A percentile compares a stretch with the other conserved stretches of the same genome.
Conservation (phyloP, 2,113 vertebrate species). For the Hemiprocne comata region DNA sequence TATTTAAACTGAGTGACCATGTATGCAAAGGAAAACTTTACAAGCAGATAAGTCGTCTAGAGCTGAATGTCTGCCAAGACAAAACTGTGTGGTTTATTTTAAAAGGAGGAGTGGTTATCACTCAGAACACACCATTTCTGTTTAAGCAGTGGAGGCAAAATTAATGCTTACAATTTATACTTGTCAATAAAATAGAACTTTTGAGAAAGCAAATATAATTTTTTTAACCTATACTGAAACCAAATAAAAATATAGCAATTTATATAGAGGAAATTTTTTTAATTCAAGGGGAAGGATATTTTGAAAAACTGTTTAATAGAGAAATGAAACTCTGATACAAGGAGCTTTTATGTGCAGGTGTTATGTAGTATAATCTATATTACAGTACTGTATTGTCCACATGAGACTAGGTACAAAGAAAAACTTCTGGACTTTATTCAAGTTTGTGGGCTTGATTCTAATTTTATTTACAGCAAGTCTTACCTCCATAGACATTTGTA, state of each 20-base stretch:
- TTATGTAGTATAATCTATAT: not conserved
- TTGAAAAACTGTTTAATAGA: not conserved
- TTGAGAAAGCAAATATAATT: not conserved
- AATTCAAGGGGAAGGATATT: not conserved
- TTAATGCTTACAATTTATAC: not conserved
- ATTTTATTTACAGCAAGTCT: not conserved
- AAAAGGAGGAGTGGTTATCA: conserved; percentile 58
- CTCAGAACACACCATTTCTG: conserved; percentile 14
- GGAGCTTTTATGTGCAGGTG: not conserved
- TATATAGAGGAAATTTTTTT: not conserved
- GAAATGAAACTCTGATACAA: not conserved
- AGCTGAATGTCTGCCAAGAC: conserved; percentile 52
- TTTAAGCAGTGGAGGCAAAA: conserved; percentile 39
- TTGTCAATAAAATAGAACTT: conserved; percentile 42
- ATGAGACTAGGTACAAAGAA: not conserved
- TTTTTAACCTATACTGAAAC: not conserved
- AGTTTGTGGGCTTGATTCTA: not conserved
- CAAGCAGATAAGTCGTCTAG: conserved; percentile 60
- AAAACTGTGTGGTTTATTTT: conserved; percentile 54
- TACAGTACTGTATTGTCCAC: not conserved
- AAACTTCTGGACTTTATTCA: not conserved
- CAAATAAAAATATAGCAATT: not conserved
- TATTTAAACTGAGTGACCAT: conserved; percentile 28
- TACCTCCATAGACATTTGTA: not conserved
- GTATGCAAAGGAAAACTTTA: conserved; percentile 57